Base-by-base conservation (phyloP, 1,140 invertebrate species). In the Conus betulinus region DNA sequence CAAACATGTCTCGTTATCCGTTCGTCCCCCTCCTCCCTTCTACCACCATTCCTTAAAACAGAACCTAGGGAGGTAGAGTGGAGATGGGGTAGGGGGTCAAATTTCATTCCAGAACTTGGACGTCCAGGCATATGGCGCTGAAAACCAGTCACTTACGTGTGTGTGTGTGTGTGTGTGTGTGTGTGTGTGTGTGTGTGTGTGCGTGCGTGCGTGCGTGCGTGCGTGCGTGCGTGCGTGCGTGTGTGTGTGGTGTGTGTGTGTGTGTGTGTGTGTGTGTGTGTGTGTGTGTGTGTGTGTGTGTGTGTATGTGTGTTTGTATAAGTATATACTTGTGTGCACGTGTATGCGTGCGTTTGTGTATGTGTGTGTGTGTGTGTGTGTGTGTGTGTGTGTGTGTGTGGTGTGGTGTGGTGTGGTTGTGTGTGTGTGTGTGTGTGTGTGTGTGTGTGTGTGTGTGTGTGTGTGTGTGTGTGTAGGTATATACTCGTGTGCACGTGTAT, bases 391-490 rank as follows among this genome's bases (percentile, higher is more conserved):
- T 71, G 67, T 71, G 67, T 71, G 67, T 71, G 67, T 71, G 67
- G 8, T 7, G 8, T 7, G 8, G 67, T 71, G 67, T 71, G 67
- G 15, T 71, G 67, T 71, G 67, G 8, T 7, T 71, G 67, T 71
- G 67, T 71, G 67, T 71, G 13, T 71, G 67, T 71, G 67, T 71
- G 7, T 71, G 17, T 71, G 67, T 71, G 67, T 71, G 7, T 71
- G 67, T 71, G 67, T 71, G 67, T 71, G 67, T 71, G 7, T 71
- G 67, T 71, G 67, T 71, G 23, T 39, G 74, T 78, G 74, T 78
- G n/a, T 78, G 67, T 78, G 74, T 78, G 74, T 78, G 74, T 78
- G 74, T 78, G 74, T 78, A 25, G 27, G 67, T 71, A 20, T 71
- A 20, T 71, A 20, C 20, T 7, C 20, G 67, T n/a, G 7, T 71